Evolutionary conservation across 2,113 vertebrate genomes (phyloP).

Genomic region (Hippocampus mohnikei): DNA sequence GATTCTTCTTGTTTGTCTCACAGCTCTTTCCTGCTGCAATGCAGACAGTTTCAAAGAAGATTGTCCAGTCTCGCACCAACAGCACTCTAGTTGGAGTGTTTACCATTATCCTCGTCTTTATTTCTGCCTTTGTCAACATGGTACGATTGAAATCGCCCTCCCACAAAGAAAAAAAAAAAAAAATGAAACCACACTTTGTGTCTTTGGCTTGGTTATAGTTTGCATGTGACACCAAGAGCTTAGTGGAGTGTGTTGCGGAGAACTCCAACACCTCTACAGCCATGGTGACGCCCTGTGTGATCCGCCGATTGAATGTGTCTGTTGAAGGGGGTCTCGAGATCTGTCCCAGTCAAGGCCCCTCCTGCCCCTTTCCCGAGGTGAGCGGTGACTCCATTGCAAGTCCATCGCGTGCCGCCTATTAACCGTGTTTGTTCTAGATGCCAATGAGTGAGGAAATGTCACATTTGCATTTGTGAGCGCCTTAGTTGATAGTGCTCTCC

Average conservation of each 20-base stretch:
- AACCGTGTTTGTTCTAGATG: neutral
- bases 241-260: conserved; percentile 78
- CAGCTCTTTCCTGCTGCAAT: conserved; percentile 84
- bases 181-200: neutral
- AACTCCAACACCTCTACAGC: conserved; percentile 79
- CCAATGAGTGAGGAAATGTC: conserved; percentile 13
- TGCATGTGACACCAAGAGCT: conserved; percentile 80
- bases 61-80: conserved; percentile 86
- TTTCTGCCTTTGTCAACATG: conserved; percentile 88
- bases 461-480: conserved; percentile 23
- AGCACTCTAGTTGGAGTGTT: conserved; percentile 87
- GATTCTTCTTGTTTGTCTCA: neutral
- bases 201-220: conserved; percentile 71
- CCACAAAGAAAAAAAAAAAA: neutral
- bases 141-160: conserved; percentile 55
- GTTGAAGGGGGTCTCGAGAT: conserved; percentile 72
- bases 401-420: neutral
- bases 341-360: conserved; percentile 77
- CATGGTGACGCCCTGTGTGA: conserved; percentile 82
- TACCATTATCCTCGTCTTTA: conserved; percentile 86
- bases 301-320: conserved; percentile 82
- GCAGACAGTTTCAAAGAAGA: conserved; percentile 83
- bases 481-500: conserved; percentile 25
- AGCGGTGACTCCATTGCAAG: conserved; percentile 6
- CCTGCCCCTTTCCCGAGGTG: conserved; percentile 92